Percentiles rank a stretch among this genome's conserved stretches.
These are phyloP conservation scores for Amphipyra berbera DNA, from an alignment of 2,888 invertebrate genomes.

Conservation along the genomic window DNA sequence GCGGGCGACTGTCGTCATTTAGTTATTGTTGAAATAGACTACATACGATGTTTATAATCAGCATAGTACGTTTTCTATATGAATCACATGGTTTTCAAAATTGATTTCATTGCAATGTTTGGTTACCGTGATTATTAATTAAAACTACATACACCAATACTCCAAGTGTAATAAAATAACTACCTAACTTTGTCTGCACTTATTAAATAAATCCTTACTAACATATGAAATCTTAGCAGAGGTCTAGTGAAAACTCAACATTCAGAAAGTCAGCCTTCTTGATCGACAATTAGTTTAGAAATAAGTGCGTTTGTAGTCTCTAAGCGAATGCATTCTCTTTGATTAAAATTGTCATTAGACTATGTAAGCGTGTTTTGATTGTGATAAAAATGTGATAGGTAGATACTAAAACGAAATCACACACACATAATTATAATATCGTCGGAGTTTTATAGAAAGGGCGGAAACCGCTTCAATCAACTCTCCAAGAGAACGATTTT, in stretches of 20 bases:
- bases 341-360: slow-evolving; percentile 13
- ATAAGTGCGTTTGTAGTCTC: slow-evolving; percentile 17
- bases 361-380: slow-evolving; percentile 38
- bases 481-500: no score
- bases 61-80: slow-evolving; percentile 11
- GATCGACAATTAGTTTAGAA: slow-evolving; percentile 37
- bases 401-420: slow-evolving; percentile 27
- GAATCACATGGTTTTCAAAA: slow-evolving; percentile 31
- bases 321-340: slow-evolving; percentile 34
- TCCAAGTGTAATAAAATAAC: slow-evolving; percentile 33
- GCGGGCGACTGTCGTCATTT: no score
- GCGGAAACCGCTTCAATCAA: no score
- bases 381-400: slow-evolving; percentile 39
- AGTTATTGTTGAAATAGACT: slow-evolving; percentile 1
- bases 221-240: slow-evolving; percentile 42
- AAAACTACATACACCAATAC: slow-evolving; percentile 42
- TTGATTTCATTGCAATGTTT: slow-evolving; percentile 42
- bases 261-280: slow-evolving; percentile 47
- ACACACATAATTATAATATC: neutral
- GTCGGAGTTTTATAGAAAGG: no score
- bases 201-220: slow-evolving; percentile 46
- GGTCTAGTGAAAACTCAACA: slow-evolving; percentile 20
- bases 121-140: slow-evolving; percentile 40
- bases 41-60: slow-evolving; percentile 7
- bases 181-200: slow-evolving; percentile 48